These are phyloP conservation scores for Actenoides lindsayi DNA, from an alignment of 2,113 vertebrate species.

Conservation along the genomic window DNA sequence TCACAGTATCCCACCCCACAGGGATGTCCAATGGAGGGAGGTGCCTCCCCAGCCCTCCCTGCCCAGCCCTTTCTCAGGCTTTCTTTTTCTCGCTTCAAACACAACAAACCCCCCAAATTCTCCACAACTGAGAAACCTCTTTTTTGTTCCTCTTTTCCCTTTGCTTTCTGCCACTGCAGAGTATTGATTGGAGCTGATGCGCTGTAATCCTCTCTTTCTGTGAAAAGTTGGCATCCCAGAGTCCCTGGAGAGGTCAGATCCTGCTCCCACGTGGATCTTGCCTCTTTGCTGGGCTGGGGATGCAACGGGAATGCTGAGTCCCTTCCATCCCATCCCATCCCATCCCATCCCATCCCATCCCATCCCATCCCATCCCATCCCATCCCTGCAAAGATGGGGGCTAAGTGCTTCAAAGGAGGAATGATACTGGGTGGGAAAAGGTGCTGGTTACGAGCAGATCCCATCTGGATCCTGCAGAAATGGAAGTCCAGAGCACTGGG, in stretches of 20 bases:
- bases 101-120: slow-evolving; percentile 25
- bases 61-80: not conserved
- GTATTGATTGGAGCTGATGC: slow-evolving; percentile 63
- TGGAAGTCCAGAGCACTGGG: not conserved
- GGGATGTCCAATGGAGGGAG: not conserved
- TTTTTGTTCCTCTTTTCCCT: slow-evolving; percentile 35
- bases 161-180: not conserved
- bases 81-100: not conserved
- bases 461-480: not conserved
- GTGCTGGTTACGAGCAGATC: not conserved
- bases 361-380: not conserved
- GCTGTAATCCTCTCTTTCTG: slow-evolving; percentile 63
- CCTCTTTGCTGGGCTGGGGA: not conserved
- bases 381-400: not conserved
- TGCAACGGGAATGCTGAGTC: accelerated
- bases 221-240: slow-evolving; percentile 60
- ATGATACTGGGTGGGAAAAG: not conserved
- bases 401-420: accelerated
- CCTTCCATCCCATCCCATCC: not conserved
- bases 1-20: not conserved
- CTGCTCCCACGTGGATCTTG: not conserved
- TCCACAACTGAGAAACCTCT: not conserved
- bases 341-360: not conserved
- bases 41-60: not conserved
- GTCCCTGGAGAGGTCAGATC: not conserved